These are phyloP conservation scores for Pogonognathellus flavescens DNA, from an alignment of 1,140 invertebrate genomes.

Conservation along the genomic window DNA sequence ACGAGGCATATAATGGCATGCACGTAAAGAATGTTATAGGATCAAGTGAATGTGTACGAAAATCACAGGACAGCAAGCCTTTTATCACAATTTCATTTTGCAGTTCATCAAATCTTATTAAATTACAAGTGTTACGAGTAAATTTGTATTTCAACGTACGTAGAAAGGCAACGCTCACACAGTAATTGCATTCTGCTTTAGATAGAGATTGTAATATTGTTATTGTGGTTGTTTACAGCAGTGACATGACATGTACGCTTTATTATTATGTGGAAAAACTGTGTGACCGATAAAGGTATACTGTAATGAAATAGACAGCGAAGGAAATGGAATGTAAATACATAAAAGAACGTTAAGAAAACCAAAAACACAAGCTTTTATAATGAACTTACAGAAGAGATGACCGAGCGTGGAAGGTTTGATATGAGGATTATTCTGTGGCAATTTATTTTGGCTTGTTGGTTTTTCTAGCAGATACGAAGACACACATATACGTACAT, in stretches of 20 bases:
- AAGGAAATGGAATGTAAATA: constrained; percentile 16
- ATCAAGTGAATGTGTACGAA: too few species aligned
- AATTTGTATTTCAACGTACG: too few species aligned
- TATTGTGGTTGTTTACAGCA: not conserved
- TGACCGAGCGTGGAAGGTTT: not conserved
- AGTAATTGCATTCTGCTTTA: not conserved
- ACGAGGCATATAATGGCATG: too few species aligned
- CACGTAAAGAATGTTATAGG: too few species aligned
- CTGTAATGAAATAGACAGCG: not conserved
- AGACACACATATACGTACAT: too few species aligned
- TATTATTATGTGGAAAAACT: not conserved
- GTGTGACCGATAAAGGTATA: not conserved
- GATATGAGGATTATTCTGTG: too few species aligned
- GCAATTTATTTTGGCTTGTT: too few species aligned
- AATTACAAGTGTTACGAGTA: not conserved
- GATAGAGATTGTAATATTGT: not conserved
- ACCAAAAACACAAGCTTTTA: not conserved
- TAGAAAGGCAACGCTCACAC: too few species aligned
- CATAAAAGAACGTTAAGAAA: constrained; percentile 7
- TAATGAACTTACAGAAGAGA: not conserved
- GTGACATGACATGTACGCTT: not conserved
- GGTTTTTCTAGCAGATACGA: too few species aligned
- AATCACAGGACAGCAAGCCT: not conserved
- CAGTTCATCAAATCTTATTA: constrained; percentile 10
- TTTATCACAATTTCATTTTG: constrained; percentile 19